phyloP scores from a whole-genome alignment of 2,113 vertebrate genomes.

The Eretmochelys imbricata region DNA sequence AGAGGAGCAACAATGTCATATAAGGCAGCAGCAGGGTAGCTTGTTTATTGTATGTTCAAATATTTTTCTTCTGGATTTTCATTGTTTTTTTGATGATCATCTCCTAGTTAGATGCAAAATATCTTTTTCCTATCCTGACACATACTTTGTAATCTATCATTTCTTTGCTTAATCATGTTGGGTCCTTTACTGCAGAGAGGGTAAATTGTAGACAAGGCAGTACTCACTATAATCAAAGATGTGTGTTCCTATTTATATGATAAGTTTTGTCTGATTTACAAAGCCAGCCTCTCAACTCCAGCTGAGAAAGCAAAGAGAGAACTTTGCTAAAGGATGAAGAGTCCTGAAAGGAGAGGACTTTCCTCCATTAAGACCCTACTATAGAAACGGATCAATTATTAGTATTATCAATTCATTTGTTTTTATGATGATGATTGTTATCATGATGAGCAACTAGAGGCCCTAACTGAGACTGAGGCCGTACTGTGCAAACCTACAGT shows the following conservation, averaged over 20 bases:
- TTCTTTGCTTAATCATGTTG: slow-evolving; percentile 51
- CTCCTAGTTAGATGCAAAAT: slow-evolving; percentile 35
- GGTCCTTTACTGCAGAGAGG: slow-evolving; percentile 26
- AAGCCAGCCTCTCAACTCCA: slow-evolving; percentile 25
- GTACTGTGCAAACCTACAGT: not conserved
- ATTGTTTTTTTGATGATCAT: slow-evolving; percentile 23
- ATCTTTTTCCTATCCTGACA: not conserved
- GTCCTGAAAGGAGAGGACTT: slow-evolving; percentile 11
- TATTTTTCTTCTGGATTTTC: slow-evolving; percentile 20
- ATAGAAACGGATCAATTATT: not conserved
- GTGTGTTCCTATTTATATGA: slow-evolving; percentile 31
- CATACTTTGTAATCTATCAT: slow-evolving; percentile 20
- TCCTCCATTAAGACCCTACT: slow-evolving; percentile 9
- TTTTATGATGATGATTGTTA: not conserved
- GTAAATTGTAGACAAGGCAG: slow-evolving; percentile 48
- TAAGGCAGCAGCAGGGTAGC: not conserved
- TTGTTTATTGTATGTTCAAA: slow-evolving; percentile 19
- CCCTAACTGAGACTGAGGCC: not conserved
- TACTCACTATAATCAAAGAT: slow-evolving; percentile 44
- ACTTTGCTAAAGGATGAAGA: not conserved
- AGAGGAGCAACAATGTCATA: not conserved
- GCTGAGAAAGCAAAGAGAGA: slow-evolving; percentile 38
- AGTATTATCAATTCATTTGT: not conserved
- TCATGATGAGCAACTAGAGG: not conserved
- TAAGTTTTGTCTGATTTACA: slow-evolving; percentile 47